Evolutionary conservation across 2,888 invertebrate genomes (phyloP).

Genomic region (Cecidostiba fungosa): DNA sequence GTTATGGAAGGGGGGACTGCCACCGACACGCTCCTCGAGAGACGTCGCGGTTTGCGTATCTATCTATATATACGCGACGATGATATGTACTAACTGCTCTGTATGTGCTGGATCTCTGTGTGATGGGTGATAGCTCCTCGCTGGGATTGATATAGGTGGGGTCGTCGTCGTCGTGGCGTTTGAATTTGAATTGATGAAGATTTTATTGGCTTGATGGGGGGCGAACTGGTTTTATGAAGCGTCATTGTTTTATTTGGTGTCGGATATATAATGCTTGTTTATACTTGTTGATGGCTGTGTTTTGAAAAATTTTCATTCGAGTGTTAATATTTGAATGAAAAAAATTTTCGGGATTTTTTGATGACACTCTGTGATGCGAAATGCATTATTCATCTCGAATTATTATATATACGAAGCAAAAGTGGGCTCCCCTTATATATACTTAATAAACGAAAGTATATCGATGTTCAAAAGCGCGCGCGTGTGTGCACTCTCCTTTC

Average conservation of each 20-base stretch:
- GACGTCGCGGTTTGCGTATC: slow-evolving; percentile 37
- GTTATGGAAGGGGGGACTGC: slow-evolving; percentile 67
- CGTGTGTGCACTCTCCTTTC: background rate
- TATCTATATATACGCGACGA: background rate
- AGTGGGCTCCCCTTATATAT: background rate
- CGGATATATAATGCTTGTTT: too few species aligned
- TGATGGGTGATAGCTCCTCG: background rate
- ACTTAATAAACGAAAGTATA: background rate
- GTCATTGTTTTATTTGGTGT: too few species aligned
- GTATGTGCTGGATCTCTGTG: background rate
- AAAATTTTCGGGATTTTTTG: too few species aligned
- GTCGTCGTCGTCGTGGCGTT: background rate
- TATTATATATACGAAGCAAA: background rate
- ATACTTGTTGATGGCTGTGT: too few species aligned
- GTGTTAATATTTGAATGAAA: too few species aligned
- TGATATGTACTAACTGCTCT: background rate
- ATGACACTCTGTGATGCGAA: background rate
- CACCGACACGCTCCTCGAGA: slow-evolving; percentile 78
- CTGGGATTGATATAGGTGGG: slow-evolving; percentile 10
- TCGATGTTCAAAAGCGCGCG: background rate
- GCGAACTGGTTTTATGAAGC: too few species aligned
- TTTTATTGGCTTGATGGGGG: slow-evolving; percentile 1
- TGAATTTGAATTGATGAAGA: background rate
- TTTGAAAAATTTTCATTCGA: too few species aligned
- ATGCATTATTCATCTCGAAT: slow-evolving; percentile 14